A percentile compares a stretch with the other conserved stretches of the same genome.
Conservation (phyloP, 2,797 vertebrate species). For the Enoplosus armatus region DNA sequence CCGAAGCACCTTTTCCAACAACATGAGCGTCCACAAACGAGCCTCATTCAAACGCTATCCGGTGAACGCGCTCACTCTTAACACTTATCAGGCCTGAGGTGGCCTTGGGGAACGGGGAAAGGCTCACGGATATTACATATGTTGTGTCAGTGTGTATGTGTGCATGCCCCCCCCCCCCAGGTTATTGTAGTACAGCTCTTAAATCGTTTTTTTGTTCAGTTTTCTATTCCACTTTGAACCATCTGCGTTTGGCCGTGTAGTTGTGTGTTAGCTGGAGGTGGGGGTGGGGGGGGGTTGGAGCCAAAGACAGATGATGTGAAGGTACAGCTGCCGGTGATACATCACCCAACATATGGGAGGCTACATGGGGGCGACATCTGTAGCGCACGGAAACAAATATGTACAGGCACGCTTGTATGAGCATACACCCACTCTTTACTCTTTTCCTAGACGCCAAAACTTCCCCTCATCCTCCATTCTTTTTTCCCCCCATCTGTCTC, state of each 20-base stretch:
- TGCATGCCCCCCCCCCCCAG: neutral
- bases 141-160: neutral
- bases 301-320: constrained; percentile 6
- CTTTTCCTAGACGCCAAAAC: neutral
- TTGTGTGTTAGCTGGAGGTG: neutral
- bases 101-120: neutral
- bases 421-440: neutral
- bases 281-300: neutral
- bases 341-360: constrained; percentile 28
- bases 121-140: neutral
- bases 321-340: constrained; percentile 31
- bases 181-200: constrained; percentile 21
- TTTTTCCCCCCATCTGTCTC: neutral
- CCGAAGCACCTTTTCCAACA: neutral
- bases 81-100: constrained; percentile 23
- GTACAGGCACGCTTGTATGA: neutral
- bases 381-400: neutral
- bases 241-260: constrained; percentile 9
- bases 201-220: constrained; percentile 13
- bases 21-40: constrained; percentile 9
- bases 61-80: constrained; percentile 2
- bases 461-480: neutral
- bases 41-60: constrained; percentile 12
- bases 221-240: constrained; percentile 8
- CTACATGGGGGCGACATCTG: neutral